A percentile compares a stretch with the other conserved stretches of the same genome.
Evolutionary conservation across 2,113 vertebrate species (phyloP).

Genomic region (Bettongia penicillata): DNA sequence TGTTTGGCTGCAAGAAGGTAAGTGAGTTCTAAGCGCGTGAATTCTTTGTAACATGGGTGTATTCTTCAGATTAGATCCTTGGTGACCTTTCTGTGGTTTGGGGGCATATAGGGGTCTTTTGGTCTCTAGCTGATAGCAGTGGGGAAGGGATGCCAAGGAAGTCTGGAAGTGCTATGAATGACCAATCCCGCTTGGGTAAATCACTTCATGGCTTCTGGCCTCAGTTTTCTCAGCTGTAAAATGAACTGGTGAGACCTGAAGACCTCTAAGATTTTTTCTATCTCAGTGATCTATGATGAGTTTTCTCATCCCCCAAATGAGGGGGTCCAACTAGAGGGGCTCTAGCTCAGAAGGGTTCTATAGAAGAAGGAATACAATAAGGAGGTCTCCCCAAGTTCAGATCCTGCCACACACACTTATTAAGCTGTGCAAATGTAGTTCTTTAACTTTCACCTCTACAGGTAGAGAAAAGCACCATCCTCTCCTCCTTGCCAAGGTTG

Average conservation of each 20-base stretch:
- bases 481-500: not conserved
- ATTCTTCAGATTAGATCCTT: slow-evolving; percentile 21
- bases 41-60: not conserved
- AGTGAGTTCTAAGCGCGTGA: not conserved
- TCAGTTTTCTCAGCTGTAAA: not conserved
- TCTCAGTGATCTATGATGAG: not conserved
- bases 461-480: not conserved
- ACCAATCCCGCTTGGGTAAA: not conserved
- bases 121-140: not conserved
- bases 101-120: slow-evolving; percentile 26
- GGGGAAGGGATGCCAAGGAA: slow-evolving; percentile 12
- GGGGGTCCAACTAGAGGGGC: too few species aligned
- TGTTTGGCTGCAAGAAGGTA: slow-evolving; percentile 23
- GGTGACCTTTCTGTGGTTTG: slow-evolving; percentile 16
- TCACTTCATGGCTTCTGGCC: too few species aligned
- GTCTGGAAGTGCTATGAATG: slow-evolving; percentile 6
- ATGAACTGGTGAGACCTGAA: not conserved
- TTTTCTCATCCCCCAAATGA: too few species aligned
- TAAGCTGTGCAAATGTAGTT: not conserved
- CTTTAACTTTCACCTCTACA: not conserved
- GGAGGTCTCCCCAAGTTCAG: too few species aligned
- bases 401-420: not conserved
- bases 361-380: too few species aligned
- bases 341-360: too few species aligned
- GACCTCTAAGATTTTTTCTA: too few species aligned